A percentile compares a stretch with the other conserved stretches of the same genome.
Evolutionary conservation across 2,113 vertebrate species (phyloP).

Genomic region (Calcarius ornatus): DNA sequence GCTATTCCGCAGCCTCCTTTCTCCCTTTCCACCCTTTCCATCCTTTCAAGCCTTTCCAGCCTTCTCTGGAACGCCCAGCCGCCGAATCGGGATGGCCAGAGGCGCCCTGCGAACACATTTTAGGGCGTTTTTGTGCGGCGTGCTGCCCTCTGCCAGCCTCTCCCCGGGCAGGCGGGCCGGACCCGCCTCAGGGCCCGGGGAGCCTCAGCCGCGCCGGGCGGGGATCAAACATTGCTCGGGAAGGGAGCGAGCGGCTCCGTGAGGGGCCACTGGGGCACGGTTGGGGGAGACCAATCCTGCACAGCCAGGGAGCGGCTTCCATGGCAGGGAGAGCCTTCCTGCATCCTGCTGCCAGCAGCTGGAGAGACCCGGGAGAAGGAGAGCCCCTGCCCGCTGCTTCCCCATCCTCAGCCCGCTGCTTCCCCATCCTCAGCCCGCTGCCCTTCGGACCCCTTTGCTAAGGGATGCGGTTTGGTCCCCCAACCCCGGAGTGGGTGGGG

Average conservation of each 20-base stretch:
- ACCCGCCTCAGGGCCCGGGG: neutral
- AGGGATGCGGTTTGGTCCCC: neutral
- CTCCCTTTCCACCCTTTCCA: too few species aligned
- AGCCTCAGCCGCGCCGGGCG: fast-evolving
- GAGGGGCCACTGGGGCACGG: fast-evolving
- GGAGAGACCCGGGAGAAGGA: fast-evolving
- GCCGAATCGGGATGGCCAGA: fast-evolving
- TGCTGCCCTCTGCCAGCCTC: neutral
- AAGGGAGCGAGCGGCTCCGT: neutral
- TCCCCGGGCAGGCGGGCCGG: neutral
- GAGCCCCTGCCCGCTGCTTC: fast-evolving
- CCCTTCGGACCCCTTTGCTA: fast-evolving
- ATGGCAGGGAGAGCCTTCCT: neutral
- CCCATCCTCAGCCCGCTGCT: too few species aligned
- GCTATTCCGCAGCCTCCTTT: too few species aligned
- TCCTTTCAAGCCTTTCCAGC: neutral
- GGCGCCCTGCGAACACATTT: fast-evolving
- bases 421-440: neutral
- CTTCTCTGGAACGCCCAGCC: fast-evolving
- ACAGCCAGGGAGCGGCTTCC: fast-evolving
- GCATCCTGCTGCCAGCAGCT: neutral
- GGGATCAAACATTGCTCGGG: neutral
- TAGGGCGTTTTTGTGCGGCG: fast-evolving
- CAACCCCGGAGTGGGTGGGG: neutral
- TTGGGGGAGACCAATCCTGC: neutral